These are phyloP conservation scores for Tetrapedia diversipes DNA, from an alignment of 2,888 invertebrate species.

Conservation along the genomic window DNA sequence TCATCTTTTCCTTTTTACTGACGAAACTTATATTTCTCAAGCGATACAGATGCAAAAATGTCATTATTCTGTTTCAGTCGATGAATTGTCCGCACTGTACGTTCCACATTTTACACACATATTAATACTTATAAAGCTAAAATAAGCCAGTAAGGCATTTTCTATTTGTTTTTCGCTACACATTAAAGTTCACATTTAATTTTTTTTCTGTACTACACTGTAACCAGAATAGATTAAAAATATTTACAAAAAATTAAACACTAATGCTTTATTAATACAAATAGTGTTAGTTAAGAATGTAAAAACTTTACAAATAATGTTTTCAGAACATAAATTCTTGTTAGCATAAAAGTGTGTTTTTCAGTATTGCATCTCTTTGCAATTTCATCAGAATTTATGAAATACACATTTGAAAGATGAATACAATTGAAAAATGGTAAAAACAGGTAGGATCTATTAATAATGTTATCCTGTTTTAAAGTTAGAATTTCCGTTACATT, in stretches of 20 bases:
- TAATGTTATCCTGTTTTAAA: conserved; percentile 4
- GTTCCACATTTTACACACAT: conserved; percentile 4
- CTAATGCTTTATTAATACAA: neutral
- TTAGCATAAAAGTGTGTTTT: conserved; percentile 27
- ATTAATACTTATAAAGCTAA: conserved; percentile 48
- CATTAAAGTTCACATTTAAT: conserved; percentile 10
- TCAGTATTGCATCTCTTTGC: conserved; percentile 12
- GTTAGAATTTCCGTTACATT: neutral
- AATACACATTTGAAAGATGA: neutral
- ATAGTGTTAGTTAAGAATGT: neutral
- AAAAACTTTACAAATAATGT: neutral
- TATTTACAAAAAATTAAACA: neutral
- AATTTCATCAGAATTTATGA: conserved; percentile 3
- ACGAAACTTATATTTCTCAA: too few species aligned
- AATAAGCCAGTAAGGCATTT: conserved; percentile 34
- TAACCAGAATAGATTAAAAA: conserved; percentile 18
- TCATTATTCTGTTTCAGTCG: conserved; percentile 11
- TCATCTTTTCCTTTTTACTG: neutral
- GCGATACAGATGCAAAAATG: neutral
- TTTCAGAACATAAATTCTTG: neutral
- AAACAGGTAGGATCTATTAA: neutral
- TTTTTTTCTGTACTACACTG: conserved; percentile 5
- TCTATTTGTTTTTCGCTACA: conserved; percentile 40
- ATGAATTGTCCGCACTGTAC: neutral
- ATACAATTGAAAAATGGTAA: neutral